A percentile compares a stretch with the other conserved stretches of the same genome.
phyloP scores from a whole-genome alignment of 2,888 invertebrate species.

The Zaprionus obscuricornis region DNA sequence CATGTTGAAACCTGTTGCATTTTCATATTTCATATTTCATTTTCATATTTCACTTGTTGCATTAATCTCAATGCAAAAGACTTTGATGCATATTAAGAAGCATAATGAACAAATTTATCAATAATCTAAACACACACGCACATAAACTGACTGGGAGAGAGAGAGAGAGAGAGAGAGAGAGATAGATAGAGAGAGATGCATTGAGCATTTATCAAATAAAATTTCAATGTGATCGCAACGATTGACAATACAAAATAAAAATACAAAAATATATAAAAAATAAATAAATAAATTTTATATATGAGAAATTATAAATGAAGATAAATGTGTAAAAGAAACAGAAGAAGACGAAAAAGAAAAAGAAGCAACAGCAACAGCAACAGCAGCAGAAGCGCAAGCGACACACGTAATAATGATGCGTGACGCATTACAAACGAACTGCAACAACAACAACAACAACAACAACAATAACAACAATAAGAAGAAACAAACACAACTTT shows the following conservation, averaged over 20 bases:
- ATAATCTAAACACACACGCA: constrained; percentile 30
- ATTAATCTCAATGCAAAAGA: background rate
- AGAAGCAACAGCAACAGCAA: background rate
- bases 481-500: constrained; percentile 30
- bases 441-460: constrained; percentile 26
- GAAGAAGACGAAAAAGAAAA: background rate
- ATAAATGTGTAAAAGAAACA: too few species aligned
- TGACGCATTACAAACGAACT: constrained; percentile 62
- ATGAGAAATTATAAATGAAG: too few species aligned
- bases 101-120: constrained; percentile 1
- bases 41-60: constrained; percentile 9
- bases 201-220: constrained; percentile 42
- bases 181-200: constrained; percentile 1
- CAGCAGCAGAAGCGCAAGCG: too few species aligned
- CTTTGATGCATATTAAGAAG: constrained; percentile 6
- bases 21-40: background rate
- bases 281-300: too few species aligned
- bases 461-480: constrained; percentile 8
- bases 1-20: background rate
- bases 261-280: too few species aligned
- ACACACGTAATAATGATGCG: constrained; percentile 63
- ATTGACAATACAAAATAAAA: constrained; percentile 18
- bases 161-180: constrained; percentile 2
- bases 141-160: constrained; percentile 1
- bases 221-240: constrained; percentile 51